These are phyloP conservation scores for Trachelipus rathkii DNA, from an alignment of 1,140 invertebrate species.

Conservation along the genomic window DNA sequence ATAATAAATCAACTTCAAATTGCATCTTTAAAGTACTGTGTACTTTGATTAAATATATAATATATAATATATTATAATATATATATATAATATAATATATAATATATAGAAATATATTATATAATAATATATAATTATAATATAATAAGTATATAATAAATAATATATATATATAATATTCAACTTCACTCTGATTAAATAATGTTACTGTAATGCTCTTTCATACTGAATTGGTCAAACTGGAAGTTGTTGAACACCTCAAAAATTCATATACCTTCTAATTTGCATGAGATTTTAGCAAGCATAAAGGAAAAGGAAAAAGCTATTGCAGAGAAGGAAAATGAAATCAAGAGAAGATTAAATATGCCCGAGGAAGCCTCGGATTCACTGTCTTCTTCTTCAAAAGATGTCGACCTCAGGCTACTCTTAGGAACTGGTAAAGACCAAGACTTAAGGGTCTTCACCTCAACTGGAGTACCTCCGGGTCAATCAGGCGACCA, in stretches of 20 bases:
- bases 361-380: conserved; percentile 16
- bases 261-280: conserved; percentile 71
- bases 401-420: not conserved
- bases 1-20: too few species aligned
- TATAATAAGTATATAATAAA: too few species aligned
- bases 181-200: too few species aligned
- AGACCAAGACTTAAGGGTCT: not conserved
- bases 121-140: too few species aligned
- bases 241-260: conserved; percentile 44
- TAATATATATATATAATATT: too few species aligned
- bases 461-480: not conserved
- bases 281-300: conserved; percentile 75
- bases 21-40: too few species aligned
- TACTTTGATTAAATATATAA: too few species aligned
- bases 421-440: not conserved
- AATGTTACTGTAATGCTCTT: too few species aligned
- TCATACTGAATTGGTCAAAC: too few species aligned
- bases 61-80: too few species aligned
- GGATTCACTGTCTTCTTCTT: not conserved
- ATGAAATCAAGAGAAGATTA: conserved; percentile 39
- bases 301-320: conserved; percentile 62
- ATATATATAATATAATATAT: too few species aligned
- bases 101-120: too few species aligned
- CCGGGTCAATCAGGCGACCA: not conserved
- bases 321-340: conserved; percentile 44